phyloP scores from a whole-genome alignment of 1,140 invertebrate genomes.

The Dufourea novaeangliae region DNA sequence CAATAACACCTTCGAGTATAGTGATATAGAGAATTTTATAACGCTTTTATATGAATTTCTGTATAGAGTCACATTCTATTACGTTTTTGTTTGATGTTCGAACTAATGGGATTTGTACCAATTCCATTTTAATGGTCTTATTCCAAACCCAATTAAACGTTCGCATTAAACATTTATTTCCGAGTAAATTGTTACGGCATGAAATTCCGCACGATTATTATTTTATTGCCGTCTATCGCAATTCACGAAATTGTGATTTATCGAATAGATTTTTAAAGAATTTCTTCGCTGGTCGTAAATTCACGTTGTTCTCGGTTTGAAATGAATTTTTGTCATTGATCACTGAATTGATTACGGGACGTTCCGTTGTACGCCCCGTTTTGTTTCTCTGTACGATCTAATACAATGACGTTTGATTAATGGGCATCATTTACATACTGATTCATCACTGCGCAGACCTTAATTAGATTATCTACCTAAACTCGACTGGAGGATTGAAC shows the following conservation, averaged over 20 bases:
- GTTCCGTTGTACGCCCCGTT: background rate
- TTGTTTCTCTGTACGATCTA: conserved; percentile 28
- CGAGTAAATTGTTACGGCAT: fast-evolving
- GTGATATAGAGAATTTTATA: too few species aligned
- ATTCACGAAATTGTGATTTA: background rate
- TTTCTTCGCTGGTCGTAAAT: background rate
- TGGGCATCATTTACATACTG: conserved; percentile 52
- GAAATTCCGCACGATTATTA: background rate
- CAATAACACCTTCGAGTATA: too few species aligned
- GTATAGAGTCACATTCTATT: too few species aligned
- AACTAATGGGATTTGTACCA: too few species aligned
- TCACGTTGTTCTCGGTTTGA: background rate
- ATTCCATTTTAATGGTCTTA: too few species aligned
- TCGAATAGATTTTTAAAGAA: background rate
- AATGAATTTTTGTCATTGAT: background rate
- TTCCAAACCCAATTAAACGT: too few species aligned
- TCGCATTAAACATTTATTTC: background rate
- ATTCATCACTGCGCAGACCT: conserved; percentile 14
- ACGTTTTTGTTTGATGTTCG: too few species aligned
- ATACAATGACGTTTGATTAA: conserved; percentile 52
- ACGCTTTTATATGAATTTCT: too few species aligned
- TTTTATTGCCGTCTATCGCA: background rate
- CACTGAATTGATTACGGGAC: background rate
- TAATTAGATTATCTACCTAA: conserved; percentile 47
- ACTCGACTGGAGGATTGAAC: conserved; percentile 24